These are phyloP conservation scores for Atta texana DNA, from an alignment of 1,140 invertebrate genomes.

Conservation along the genomic window DNA sequence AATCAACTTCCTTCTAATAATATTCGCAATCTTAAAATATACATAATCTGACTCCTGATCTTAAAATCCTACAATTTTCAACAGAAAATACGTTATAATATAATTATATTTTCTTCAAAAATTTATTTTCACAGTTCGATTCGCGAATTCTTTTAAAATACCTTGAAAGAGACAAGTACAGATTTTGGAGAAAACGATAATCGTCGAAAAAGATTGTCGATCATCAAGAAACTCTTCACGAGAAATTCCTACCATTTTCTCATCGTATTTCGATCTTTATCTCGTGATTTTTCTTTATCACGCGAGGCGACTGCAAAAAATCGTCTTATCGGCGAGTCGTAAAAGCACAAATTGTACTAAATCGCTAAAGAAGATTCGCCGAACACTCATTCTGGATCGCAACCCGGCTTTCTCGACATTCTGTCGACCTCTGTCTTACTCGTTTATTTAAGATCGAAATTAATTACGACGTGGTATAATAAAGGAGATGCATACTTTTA, in stretches of 20 bases:
- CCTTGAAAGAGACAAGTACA: no score
- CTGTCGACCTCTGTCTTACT: background rate
- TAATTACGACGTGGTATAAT: conserved; percentile 61
- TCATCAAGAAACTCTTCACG: background rate
- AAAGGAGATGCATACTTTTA: conserved; percentile 53
- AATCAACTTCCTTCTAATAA: background rate
- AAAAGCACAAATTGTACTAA: conserved; percentile 46
- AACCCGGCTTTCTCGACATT: conserved; percentile 27
- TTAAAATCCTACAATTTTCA: background rate
- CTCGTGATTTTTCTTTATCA: conserved; percentile 41
- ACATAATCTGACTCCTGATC: background rate
- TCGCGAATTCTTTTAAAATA: background rate
- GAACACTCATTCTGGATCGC: background rate
- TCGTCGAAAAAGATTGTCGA: background rate
- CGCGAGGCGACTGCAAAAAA: conserved; percentile 12
- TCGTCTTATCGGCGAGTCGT: conserved; percentile 38
- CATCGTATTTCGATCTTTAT: conserved; percentile 3
- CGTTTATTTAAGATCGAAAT: conserved; percentile 46
- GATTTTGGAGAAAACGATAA: background rate
- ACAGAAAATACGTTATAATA: background rate
- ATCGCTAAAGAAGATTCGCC: conserved; percentile 19
- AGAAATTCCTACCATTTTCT: conserved; percentile 3
- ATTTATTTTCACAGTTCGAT: background rate
- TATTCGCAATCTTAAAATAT: background rate
- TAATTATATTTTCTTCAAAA: background rate